A percentile compares a stretch with the other conserved stretches of the same genome.
phyloP scores from a whole-genome alignment of 2,113 vertebrate species.

The Stegostoma tigrinum region DNA sequence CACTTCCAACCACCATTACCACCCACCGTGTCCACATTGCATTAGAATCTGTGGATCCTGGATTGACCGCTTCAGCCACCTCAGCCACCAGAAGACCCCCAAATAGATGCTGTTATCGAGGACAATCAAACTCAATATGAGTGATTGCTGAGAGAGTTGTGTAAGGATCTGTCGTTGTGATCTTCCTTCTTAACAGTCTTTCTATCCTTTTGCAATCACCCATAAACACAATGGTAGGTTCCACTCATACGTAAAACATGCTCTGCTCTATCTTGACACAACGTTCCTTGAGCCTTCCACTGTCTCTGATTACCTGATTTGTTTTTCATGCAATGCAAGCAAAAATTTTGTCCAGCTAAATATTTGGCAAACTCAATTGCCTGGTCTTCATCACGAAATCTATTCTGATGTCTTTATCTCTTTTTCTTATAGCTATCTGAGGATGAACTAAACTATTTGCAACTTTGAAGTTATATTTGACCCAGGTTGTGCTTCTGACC shows the following conservation, averaged over 20 bases:
- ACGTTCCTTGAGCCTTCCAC: neutral
- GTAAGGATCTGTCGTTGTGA: too few species aligned
- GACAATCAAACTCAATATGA: too few species aligned
- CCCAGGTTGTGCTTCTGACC: neutral
- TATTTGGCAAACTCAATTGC: neutral
- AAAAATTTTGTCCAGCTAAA: neutral
- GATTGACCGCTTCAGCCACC: too few species aligned
- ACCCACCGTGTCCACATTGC: too few species aligned
- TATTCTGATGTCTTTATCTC: neutral
- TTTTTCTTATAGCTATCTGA: neutral
- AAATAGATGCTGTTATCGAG: too few species aligned
- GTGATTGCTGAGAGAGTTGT: too few species aligned
- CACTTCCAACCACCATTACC: too few species aligned
- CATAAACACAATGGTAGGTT: neutral
- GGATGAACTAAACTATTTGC: neutral
- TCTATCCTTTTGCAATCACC: neutral
- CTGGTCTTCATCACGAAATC: neutral
- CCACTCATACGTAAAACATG: neutral
- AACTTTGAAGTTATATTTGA: neutral
- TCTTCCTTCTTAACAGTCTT: neutral
- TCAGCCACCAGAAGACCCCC: too few species aligned
- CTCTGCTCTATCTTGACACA: neutral
- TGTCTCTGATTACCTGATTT: neutral
- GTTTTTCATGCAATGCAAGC: neutral
- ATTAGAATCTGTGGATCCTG: too few species aligned